phyloP scores from a whole-genome alignment of 2,797 vertebrate genomes.

The Anisognathus igniventris region DNA sequence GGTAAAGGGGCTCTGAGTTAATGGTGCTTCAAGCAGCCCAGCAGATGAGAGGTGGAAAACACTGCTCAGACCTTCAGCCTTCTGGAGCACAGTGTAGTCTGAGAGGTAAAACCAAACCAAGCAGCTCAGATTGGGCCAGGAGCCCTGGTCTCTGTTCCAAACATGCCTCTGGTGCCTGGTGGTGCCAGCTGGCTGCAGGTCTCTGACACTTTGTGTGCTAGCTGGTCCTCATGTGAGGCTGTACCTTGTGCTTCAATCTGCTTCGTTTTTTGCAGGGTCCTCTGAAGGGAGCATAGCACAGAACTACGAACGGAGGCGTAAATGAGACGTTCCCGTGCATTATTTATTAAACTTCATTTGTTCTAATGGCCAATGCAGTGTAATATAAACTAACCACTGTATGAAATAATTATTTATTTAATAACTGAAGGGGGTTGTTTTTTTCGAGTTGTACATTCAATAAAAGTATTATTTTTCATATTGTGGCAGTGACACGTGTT shows the following conservation, averaged over 20 bases:
- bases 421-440: slow-evolving; percentile 16
- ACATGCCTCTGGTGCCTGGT: fast-evolving
- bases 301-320: slow-evolving; percentile 75
- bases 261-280: slow-evolving; percentile 58
- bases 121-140: background rate
- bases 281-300: slow-evolving; percentile 74
- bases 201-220: background rate
- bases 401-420: slow-evolving; percentile 77
- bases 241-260: background rate
- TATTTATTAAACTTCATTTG: slow-evolving; percentile 63
- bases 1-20: background rate
- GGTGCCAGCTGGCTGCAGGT: background rate
- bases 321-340: slow-evolving; percentile 47
- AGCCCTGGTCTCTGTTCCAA: background rate
- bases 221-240: background rate
- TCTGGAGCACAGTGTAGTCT: background rate
- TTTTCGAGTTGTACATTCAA: slow-evolving; percentile 68
- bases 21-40: background rate
- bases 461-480: slow-evolving; percentile 78
- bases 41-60: background rate
- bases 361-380: slow-evolving; percentile 65
- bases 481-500: slow-evolving; percentile 67
- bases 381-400: slow-evolving; percentile 69
- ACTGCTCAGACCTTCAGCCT: background rate
- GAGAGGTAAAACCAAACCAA: background rate